Percentiles rank a stretch among this genome's conserved stretches.
Conservation (phyloP, 2,113 vertebrate genomes). For the Sminthopsis crassicaudata region DNA sequence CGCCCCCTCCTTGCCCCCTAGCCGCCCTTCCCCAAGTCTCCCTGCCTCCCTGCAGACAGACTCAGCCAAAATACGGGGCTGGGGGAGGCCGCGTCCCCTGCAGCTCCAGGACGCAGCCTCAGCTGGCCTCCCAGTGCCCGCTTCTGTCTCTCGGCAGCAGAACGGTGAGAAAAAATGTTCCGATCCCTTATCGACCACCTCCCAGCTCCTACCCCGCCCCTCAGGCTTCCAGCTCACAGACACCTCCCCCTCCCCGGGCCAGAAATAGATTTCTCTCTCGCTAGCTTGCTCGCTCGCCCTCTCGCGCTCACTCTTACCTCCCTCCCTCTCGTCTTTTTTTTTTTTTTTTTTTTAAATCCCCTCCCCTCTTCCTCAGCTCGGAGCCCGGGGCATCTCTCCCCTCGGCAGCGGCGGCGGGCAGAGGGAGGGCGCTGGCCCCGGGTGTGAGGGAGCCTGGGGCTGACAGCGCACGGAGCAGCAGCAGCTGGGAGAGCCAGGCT, state of each 20-base stretch:
- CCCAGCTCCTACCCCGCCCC: slow-evolving; percentile 38
- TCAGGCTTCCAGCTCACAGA: slow-evolving; percentile 24
- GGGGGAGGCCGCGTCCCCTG: not conserved
- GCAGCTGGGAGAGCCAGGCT: not conserved
- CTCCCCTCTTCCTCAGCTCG: slow-evolving; percentile 26
- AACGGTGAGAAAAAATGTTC: slow-evolving; percentile 13
- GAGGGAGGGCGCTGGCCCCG: slow-evolving; percentile 48
- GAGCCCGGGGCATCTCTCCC: slow-evolving; percentile 56
- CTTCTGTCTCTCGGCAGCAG: not conserved
- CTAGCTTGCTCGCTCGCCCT: not conserved
- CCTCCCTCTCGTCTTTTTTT: slow-evolving; percentile 47
- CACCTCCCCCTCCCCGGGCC: slow-evolving; percentile 67
- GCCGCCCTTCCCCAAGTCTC: not conserved
- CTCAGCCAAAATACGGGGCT: not conserved
- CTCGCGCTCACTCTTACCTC: slow-evolving; percentile 62
- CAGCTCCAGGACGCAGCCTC: not conserved
- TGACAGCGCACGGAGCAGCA: not conserved
- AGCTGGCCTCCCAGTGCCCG: not conserved
- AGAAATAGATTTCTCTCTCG: slow-evolving; percentile 71
- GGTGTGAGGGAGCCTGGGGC: not conserved
- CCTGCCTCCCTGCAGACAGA: slow-evolving; percentile 27
- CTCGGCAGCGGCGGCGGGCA: slow-evolving; percentile 20
- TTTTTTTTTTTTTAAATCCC: slow-evolving; percentile 8
- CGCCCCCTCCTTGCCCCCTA: not conserved
- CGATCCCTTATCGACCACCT: slow-evolving; percentile 21